Conservation (phyloP, 2,113 vertebrate genomes). For the Astatotilapia flaviijosephi region DNA sequence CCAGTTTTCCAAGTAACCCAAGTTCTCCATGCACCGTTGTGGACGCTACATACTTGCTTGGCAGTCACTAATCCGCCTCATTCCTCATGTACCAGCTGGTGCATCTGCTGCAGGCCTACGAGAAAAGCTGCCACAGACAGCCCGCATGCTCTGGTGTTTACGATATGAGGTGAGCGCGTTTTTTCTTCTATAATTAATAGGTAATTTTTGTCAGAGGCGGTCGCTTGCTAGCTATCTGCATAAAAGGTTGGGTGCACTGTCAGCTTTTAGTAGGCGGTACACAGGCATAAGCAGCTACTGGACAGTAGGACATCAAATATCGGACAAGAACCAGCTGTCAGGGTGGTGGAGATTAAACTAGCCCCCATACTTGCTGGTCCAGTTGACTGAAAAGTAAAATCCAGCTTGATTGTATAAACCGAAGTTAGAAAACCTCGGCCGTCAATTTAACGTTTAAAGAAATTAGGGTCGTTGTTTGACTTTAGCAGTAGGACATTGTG, state of each 20-base stretch:
- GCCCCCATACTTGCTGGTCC: neutral
- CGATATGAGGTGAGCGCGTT: slow-evolving; percentile 26
- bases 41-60: neutral
- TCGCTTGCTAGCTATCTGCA: neutral
- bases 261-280: neutral
- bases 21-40: neutral
- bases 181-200: neutral
- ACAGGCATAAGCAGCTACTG: neutral
- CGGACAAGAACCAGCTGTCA: neutral
- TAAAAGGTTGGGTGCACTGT: neutral
- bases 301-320: neutral
- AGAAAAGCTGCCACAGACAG: neutral
- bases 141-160: neutral
- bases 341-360: neutral
- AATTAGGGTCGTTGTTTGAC: neutral
- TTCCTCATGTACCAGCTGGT: slow-evolving; percentile 35
- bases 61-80: slow-evolving; percentile 56
- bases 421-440: neutral
- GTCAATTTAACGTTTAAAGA: neutral
- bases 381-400: neutral
- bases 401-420: too few species aligned
- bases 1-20: neutral
- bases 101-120: neutral
- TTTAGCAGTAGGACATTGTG: neutral
- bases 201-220: neutral